Evolutionary conservation across 2,888 invertebrate species (phyloP).

Genomic region (Carpatolechia fugitivella): DNA sequence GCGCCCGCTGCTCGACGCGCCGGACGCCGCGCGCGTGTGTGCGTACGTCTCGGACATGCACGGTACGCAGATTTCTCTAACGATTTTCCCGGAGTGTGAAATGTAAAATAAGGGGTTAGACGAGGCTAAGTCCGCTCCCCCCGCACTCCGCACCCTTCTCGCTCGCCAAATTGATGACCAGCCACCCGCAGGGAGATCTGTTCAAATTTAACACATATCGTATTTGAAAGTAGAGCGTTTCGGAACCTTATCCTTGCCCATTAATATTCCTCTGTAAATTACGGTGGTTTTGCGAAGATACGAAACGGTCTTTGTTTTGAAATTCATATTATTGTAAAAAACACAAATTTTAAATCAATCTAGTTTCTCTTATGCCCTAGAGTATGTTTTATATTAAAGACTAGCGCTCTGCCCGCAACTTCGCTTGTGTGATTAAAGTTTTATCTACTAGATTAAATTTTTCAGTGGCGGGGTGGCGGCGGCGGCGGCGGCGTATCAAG

Average conservation of each 20-base stretch:
- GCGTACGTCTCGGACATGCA: conserved; percentile 75
- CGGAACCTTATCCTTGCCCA: conserved; percentile 63
- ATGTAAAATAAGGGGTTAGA: conserved; percentile 80
- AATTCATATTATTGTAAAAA: not conserved
- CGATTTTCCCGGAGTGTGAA: conserved; percentile 80
- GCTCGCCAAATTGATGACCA: conserved; percentile 75
- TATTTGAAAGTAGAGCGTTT: conserved; percentile 72
- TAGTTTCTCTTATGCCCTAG: too few relatives aligned
- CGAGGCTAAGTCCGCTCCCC: conserved; percentile 57
- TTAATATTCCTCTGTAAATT: conserved; percentile 63
- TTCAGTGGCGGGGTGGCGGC: too few relatives aligned
- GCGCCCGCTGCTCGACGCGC: conserved; percentile 27
- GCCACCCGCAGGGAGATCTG: conserved; percentile 68
- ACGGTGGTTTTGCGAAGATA: conserved; percentile 21
- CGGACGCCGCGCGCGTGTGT: conserved; percentile 42
- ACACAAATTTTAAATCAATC: not conserved
- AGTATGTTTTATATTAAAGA: too few relatives aligned
- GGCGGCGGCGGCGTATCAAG: too few relatives aligned
- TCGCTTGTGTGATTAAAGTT: too few relatives aligned
- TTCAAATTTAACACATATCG: conserved; percentile 76
- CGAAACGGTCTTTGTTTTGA: conserved; percentile 4
- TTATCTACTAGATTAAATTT: too few relatives aligned
- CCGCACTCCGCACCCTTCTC: conserved; percentile 45
- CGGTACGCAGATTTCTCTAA: conserved; percentile 79
- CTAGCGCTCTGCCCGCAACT: too few relatives aligned